A percentile compares a stretch with the other conserved stretches of the same genome.
These are phyloP conservation scores for Ectropis crepuscularia DNA, from an alignment of 2,888 invertebrate genomes.

Conservation along the genomic window DNA sequence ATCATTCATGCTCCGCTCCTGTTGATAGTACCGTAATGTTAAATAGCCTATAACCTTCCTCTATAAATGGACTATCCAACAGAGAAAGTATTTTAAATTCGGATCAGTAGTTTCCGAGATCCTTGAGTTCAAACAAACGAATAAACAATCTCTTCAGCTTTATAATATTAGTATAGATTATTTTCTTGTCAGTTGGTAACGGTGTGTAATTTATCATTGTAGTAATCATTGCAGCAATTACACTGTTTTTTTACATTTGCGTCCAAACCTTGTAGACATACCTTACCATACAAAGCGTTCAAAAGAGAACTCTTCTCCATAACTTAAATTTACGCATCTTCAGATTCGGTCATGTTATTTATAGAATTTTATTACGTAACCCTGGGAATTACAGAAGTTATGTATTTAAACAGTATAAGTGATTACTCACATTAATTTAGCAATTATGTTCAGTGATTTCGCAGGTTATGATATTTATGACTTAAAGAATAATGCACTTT, in stretches of 20 bases:
- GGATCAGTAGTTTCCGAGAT: no score
- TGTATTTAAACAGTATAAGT: slow-evolving; percentile 3
- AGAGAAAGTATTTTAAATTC: no score
- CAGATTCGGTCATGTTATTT: slow-evolving; percentile 17
- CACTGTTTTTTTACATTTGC: slow-evolving; percentile 10
- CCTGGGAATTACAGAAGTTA: neutral
- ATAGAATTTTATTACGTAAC: slow-evolving; percentile 8
- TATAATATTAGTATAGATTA: no score
- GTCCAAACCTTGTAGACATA: slow-evolving; percentile 11
- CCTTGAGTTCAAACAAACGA: no score
- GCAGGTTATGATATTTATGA: no score
- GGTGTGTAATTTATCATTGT: neutral
- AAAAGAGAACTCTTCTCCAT: slow-evolving; percentile 5
- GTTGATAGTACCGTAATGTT: no score
- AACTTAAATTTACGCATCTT: slow-evolving; percentile 2
- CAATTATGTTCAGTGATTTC: neutral
- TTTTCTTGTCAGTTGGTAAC: neutral
- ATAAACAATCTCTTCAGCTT: no score
- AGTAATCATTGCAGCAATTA: neutral
- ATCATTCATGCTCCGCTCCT: no score
- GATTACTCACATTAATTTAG: slow-evolving; percentile 4
- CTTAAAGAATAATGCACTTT: no score
- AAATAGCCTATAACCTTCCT: no score
- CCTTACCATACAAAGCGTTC: slow-evolving; percentile 16
- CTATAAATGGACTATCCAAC: no score